A percentile compares a stretch with the other conserved stretches of the same genome.
Evolutionary conservation across 2,113 vertebrate genomes (phyloP).

Genomic region (Eclectus roratus): DNA sequence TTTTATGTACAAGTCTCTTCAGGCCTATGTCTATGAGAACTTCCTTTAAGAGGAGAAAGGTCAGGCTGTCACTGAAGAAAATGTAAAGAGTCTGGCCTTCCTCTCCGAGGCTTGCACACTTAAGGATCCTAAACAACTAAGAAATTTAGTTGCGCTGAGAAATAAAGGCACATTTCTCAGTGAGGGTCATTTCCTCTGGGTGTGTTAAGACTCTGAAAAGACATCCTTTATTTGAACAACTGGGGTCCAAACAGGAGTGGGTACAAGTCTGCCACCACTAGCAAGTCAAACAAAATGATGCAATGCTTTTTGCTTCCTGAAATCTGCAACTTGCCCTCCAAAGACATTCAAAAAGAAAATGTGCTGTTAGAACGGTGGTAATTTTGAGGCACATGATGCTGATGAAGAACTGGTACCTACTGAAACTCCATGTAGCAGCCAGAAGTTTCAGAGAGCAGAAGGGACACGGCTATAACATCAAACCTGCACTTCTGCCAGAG

Average conservation of each 20-base stretch:
- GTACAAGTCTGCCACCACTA: neutral
- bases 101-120: neutral
- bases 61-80: neutral
- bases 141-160: neutral
- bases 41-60: neutral
- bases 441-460: neutral
- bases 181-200: fast-evolving
- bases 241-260: neutral
- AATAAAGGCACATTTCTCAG: neutral
- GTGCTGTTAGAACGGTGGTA: neutral
- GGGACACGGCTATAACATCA: neutral
- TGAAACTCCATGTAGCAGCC: neutral
- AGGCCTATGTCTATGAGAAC: fast-evolving
- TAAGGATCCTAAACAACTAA: neutral
- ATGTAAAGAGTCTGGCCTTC: neutral
- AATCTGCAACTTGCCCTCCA: neutral
- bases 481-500: neutral
- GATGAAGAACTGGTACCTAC: neutral
- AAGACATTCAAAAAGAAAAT: neutral
- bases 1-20: fast-evolving
- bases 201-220: neutral
- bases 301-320: neutral
- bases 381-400: fast-evolving
- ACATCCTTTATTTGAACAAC: fast-evolving
- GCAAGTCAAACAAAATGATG: neutral